Base-by-base conservation (phyloP, 2,888 invertebrate genomes). In the Bedellia somnulentella region DNA sequence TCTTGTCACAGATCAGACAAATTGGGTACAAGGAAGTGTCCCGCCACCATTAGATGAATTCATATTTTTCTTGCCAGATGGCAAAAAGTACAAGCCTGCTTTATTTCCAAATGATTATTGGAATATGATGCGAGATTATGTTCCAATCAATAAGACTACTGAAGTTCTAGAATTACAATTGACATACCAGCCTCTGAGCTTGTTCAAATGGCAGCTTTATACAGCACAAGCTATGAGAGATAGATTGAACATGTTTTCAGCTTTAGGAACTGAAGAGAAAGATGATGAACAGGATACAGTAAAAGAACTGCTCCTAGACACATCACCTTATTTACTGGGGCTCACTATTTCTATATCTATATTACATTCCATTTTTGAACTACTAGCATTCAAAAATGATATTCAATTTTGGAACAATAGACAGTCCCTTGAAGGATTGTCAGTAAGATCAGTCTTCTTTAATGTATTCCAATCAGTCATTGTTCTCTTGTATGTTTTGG, bases 341-440 rank as follows among this genome's bases (percentile, higher is more conserved):
- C 59, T 97, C 32, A 99, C 99, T 2, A 84, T 97, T 36, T 80
- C 86, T 30, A 88, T 99, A 0, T 97, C 98, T 1, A 82, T 99
- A 34, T 78, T 99, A 12, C 99, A 99, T 71, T 97, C 95, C 34
- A 85, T 99, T 37, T 99, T 99, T 76, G 99, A 99, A 63, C 82
- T 99, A 43, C 78, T 99, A 32, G 99, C 99, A 24, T 99, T 99
- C 63, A 99, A 99, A 77, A 99, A 99, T 75, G 99, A 99, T 61
- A 99, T 99, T 49, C 99, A 99, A 63, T 99, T 99, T 60, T 99
- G 99, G 99, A 94, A 95, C 47, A 96, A 95, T 50, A 82, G 97
- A 10, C 93, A 97, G 57, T 94, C 95, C 0, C 75, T 99, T 26
- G 98, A 99, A 70, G 98, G 98, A 6, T 79, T 99, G 22, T 98